phyloP scores from a whole-genome alignment of 1,140 invertebrate genomes.

The Pararge aegeria region DNA sequence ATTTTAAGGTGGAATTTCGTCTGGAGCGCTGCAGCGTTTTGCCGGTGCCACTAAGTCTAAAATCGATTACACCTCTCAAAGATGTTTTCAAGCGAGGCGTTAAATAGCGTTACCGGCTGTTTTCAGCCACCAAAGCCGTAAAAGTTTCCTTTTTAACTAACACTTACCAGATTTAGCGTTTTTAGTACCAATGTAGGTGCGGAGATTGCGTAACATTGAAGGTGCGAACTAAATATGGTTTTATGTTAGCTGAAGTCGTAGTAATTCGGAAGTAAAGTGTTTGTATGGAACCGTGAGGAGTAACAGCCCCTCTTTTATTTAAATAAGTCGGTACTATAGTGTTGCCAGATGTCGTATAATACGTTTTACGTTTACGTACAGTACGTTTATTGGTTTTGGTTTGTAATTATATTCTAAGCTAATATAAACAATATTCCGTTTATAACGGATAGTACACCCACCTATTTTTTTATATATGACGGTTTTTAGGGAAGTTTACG shows the following conservation, averaged over 20 bases:
- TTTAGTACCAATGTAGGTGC: conserved; percentile 27
- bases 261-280: neutral
- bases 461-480: too few species aligned
- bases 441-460: too few species aligned
- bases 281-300: neutral
- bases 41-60: conserved; percentile 58
- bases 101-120: conserved; percentile 59
- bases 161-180: conserved; percentile 34
- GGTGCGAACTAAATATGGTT: conserved; percentile 10
- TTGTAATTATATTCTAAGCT: too few species aligned
- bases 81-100: conserved; percentile 66
- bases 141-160: conserved; percentile 55
- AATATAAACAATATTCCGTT: too few species aligned
- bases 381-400: too few species aligned
- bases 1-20: conserved; percentile 25
- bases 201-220: conserved; percentile 47
- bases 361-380: neutral
- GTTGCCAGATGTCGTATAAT: neutral
- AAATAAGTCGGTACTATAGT: neutral
- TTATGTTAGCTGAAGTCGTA: neutral
- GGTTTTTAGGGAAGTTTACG: too few species aligned
- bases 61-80: conserved; percentile 67
- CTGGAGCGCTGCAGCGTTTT: conserved; percentile 29
- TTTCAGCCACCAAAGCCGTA: conserved; percentile 58
- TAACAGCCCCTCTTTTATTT: neutral